Evolutionary conservation across 2,888 invertebrate genomes (phyloP).

Genomic region (Harpalus rubripes): DNA sequence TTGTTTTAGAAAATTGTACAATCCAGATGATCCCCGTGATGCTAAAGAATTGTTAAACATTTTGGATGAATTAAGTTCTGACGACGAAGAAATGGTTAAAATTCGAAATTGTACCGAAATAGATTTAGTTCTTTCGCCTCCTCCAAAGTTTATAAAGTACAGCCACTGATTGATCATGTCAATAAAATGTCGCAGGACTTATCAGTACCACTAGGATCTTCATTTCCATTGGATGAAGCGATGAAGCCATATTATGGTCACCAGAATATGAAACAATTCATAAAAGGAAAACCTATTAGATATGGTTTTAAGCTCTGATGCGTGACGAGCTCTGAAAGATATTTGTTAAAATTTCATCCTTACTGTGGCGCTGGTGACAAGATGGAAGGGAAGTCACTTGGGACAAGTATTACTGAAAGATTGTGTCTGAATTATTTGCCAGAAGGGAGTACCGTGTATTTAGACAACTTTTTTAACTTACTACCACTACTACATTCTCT

Average conservation of each 20-base stretch:
- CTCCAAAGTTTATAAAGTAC: constrained; percentile 31
- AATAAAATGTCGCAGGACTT: not conserved
- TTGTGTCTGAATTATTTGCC: too few species aligned
- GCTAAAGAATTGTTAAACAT: constrained; percentile 62
- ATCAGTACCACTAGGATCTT: not conserved
- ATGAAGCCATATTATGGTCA: constrained; percentile 69
- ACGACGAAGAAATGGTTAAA: constrained; percentile 44
- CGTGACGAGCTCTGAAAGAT: constrained; percentile 63
- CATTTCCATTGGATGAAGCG: constrained; percentile 65
- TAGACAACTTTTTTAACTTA: constrained; percentile 68
- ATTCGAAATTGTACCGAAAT: too few species aligned
- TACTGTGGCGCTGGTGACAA: constrained; percentile 66
- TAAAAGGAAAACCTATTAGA: constrained; percentile 12
- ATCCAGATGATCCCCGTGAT: not conserved
- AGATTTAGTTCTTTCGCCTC: too few species aligned
- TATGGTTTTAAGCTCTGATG: constrained; percentile 69
- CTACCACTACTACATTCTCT: constrained; percentile 35
- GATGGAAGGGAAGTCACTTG: constrained; percentile 61
- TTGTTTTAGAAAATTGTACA: too few species aligned
- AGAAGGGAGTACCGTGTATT: constrained; percentile 55
- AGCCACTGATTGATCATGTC: not conserved
- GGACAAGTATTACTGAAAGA: constrained; percentile 49
- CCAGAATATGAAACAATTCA: not conserved
- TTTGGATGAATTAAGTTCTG: constrained; percentile 56
- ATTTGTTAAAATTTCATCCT: constrained; percentile 66